A percentile compares a stretch with the other conserved stretches of the same genome.
These are phyloP conservation scores for Acleris literana DNA, from an alignment of 2,888 invertebrate genomes.

Conservation along the genomic window DNA sequence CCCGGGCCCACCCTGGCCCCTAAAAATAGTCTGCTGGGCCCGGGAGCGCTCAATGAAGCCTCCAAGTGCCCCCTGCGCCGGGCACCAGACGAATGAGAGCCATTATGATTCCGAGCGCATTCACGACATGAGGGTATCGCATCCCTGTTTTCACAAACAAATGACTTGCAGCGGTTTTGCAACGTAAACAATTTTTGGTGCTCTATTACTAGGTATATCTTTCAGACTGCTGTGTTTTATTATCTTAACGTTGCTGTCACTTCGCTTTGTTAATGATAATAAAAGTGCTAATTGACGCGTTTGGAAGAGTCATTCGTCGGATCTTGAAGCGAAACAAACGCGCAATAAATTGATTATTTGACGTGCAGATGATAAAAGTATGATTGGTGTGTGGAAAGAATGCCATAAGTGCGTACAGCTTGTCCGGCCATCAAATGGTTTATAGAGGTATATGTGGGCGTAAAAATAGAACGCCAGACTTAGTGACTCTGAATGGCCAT, in stretches of 20 bases:
- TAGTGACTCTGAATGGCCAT: constrained; percentile 39
- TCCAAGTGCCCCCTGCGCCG: constrained; percentile 38
- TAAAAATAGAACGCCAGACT: constrained; percentile 47
- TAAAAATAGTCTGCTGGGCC: constrained; percentile 76
- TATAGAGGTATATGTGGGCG: constrained; percentile 29
- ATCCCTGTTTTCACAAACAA: constrained; percentile 32
- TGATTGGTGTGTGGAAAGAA: constrained; percentile 10
- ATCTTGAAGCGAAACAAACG: no score
- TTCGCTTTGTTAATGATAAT: no score
- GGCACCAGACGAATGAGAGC: constrained; percentile 44
- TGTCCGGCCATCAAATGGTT: constrained; percentile 32
- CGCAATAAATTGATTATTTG: background rate
- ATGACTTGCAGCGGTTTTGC: constrained; percentile 20
- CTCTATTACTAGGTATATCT: background rate
- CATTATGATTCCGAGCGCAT: constrained; percentile 38
- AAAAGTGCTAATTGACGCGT: no score
- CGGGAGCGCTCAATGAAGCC: constrained; percentile 76
- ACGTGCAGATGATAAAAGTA: constrained; percentile 27
- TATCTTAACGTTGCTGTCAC: no score
- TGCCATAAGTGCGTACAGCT: constrained; percentile 27
- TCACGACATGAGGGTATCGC: constrained; percentile 22
- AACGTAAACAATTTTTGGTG: background rate
- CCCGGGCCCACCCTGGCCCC: constrained; percentile 57
- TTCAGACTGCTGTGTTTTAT: background rate
- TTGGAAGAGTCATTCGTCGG: no score